These are phyloP conservation scores for Diarsia rubi DNA, from an alignment of 2,888 invertebrate genomes.

Conservation along the genomic window DNA sequence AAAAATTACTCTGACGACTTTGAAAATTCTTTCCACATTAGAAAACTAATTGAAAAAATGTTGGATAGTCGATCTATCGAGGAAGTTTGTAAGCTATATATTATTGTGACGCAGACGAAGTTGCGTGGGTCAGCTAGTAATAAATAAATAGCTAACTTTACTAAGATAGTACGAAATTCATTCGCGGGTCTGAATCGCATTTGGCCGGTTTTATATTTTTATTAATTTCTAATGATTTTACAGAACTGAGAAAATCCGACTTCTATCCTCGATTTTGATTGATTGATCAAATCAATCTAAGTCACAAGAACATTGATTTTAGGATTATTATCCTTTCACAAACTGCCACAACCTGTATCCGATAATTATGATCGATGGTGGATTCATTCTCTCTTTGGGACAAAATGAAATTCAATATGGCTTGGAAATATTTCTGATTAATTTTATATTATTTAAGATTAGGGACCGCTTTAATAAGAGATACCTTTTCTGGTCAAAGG, in stretches of 20 bases:
- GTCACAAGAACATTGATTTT: conserved; percentile 59
- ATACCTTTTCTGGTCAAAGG: conserved; percentile 44
- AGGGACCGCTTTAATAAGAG: conserved; percentile 50
- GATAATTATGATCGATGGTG: conserved; percentile 67
- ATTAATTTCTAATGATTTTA: not conserved
- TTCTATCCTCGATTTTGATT: conserved; percentile 41
- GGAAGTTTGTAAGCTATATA: too few relatives aligned
- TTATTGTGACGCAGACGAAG: too few relatives aligned
- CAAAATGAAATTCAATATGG: conserved; percentile 63
- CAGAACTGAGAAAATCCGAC: not conserved
- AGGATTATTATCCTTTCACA: conserved; percentile 60
- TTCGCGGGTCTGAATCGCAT: too few relatives aligned
- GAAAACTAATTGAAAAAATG: too few relatives aligned
- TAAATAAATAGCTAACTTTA: too few relatives aligned
- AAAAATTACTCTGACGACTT: too few relatives aligned
- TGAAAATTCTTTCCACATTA: too few relatives aligned
- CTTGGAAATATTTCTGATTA: conserved; percentile 56
- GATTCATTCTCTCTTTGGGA: conserved; percentile 48
- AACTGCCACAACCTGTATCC: conserved; percentile 56
- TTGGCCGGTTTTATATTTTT: too few relatives aligned
- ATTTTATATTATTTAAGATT: conserved; percentile 53
- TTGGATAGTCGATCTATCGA: too few relatives aligned
- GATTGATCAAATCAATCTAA: conserved; percentile 62
- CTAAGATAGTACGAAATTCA: too few relatives aligned
- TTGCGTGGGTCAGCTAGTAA: too few relatives aligned